Conservation (phyloP, 2,113 vertebrate species). For the Synodontis membranacea region DNA sequence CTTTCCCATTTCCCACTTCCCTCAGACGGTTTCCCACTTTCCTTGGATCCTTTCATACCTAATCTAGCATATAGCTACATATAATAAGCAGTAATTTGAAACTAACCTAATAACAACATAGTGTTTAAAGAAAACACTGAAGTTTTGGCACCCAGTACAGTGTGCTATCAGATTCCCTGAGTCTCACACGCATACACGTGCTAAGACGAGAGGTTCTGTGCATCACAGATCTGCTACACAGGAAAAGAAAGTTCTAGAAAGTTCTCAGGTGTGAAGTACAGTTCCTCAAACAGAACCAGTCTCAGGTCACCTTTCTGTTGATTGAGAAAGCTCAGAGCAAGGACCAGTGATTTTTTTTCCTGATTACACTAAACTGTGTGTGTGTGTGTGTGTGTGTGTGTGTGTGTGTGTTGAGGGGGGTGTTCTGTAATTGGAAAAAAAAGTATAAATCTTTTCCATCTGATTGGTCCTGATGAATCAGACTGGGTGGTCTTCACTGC, state of each 20-base stretch:
- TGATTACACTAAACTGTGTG: background rate
- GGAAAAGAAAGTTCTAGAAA: background rate
- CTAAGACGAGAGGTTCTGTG: background rate
- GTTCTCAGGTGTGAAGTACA: background rate
- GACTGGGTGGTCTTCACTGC: background rate
- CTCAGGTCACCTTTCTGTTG: background rate
- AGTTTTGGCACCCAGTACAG: background rate
- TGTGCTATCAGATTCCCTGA: too few species aligned
- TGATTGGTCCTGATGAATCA: background rate
- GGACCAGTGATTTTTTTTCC: background rate
- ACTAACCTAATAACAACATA: too few species aligned
- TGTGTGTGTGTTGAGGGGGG: conserved; percentile 17
- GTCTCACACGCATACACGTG: too few species aligned
- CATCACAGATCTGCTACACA: background rate
- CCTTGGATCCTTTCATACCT: too few species aligned
- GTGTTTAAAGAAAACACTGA: too few species aligned
- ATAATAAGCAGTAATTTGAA: too few species aligned
- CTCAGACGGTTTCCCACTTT: too few species aligned
- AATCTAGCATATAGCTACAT: too few species aligned
- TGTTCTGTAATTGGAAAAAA: background rate
- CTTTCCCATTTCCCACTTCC: background rate
- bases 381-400: conserved; percentile 29
- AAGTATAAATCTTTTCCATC: background rate
- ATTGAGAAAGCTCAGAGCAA: background rate
- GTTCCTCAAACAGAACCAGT: background rate